phyloP scores from a whole-genome alignment of 2,888 invertebrate genomes.

The Phalera bucephala region DNA sequence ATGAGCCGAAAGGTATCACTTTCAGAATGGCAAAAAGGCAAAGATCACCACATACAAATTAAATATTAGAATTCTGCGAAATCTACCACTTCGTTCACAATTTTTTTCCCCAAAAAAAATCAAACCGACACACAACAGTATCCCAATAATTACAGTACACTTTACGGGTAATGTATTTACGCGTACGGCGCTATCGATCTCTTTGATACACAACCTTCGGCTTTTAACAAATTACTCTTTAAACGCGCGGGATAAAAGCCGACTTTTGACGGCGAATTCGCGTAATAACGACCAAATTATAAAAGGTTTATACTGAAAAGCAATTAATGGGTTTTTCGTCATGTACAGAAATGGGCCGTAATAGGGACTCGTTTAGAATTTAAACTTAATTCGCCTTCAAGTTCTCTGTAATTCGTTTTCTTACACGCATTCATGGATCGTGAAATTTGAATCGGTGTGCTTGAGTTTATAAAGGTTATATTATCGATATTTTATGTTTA shows the following conservation, averaged over 20 bases:
- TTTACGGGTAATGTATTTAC: conserved; percentile 12
- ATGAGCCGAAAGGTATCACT: too few relatives aligned
- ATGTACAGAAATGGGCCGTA: conserved; percentile 15
- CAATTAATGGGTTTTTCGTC: conserved; percentile 14
- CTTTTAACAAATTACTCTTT: conserved; percentile 29
- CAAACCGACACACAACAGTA: not conserved
- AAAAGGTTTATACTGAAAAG: conserved; percentile 9
- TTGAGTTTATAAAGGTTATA: too few relatives aligned
- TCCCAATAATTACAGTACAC: conserved; percentile 5
- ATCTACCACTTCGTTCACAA: too few relatives aligned
- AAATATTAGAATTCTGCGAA: too few relatives aligned
- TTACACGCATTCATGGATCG: not conserved
- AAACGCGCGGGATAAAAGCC: conserved; percentile 10
- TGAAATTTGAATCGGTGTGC: not conserved
- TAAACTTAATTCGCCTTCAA: conserved; percentile 5
- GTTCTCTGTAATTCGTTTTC: not conserved
- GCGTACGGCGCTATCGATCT: conserved; percentile 15
- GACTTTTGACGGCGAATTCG: conserved; percentile 2
- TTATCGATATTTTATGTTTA: too few relatives aligned
- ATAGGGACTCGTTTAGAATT: conserved; percentile 12
- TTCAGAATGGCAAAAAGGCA: too few relatives aligned
- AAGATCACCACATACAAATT: too few relatives aligned
- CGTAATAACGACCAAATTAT: conserved; percentile 14
- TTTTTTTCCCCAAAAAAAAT: not conserved
- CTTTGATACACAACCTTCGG: conserved; percentile 21